phyloP scores from a whole-genome alignment of 2,797 vertebrate species.

The Melanitta fusca region DNA sequence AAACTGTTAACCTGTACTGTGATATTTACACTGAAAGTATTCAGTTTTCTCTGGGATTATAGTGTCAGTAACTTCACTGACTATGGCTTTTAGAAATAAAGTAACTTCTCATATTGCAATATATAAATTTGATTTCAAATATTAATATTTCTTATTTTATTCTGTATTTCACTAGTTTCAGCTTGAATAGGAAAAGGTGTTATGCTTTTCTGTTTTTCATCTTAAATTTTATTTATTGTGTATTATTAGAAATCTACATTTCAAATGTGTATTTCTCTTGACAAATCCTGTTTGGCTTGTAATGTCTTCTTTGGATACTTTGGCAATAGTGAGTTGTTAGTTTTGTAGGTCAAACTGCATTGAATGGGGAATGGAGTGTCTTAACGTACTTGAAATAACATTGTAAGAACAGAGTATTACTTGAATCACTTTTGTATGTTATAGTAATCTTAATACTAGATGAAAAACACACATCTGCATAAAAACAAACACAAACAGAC shows the following conservation, averaged over 20 bases:
- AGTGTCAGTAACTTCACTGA: background rate
- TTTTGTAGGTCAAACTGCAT: background rate
- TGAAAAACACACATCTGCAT: background rate
- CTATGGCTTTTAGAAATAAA: background rate
- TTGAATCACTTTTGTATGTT: background rate
- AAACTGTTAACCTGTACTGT: background rate
- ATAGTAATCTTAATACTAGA: background rate
- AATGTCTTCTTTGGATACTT: conserved; percentile 8
- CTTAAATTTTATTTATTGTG: background rate
- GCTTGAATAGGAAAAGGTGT: background rate
- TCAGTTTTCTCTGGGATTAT: background rate
- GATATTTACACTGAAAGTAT: background rate
- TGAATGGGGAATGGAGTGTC: background rate
- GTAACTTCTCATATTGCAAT: background rate
- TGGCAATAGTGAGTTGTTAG: background rate
- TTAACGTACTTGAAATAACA: background rate
- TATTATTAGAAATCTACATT: conserved; percentile 16
- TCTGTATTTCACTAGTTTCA: background rate
- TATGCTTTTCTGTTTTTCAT: conserved; percentile 9
- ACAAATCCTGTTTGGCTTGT: background rate
- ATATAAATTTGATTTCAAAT: background rate
- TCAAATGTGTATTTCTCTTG: background rate
- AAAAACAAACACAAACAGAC: background rate
- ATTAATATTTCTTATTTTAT: background rate
- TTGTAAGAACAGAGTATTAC: background rate